A percentile compares a stretch with the other conserved stretches of the same genome.
These are phyloP conservation scores for Oryzias javanicus DNA, from an alignment of 2,113 vertebrate genomes.

Conservation along the genomic window DNA sequence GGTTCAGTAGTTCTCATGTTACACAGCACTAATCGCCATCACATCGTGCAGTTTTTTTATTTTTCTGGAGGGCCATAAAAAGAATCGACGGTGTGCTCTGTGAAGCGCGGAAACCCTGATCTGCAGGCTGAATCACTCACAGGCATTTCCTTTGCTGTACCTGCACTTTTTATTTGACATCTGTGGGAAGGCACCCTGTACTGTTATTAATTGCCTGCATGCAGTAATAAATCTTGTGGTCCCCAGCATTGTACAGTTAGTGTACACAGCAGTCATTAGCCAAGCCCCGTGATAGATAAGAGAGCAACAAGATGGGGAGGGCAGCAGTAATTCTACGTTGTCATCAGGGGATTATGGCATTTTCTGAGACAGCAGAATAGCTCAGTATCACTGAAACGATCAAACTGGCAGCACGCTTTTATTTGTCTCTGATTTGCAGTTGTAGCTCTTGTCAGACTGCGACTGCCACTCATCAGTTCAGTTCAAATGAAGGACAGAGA, in stretches of 20 bases:
- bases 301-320: slow-evolving; percentile 48
- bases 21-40: slow-evolving; percentile 20
- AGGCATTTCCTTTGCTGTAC: slow-evolving; percentile 68
- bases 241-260: slow-evolving; percentile 57
- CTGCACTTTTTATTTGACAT: slow-evolving; percentile 72
- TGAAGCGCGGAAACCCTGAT: slow-evolving; percentile 50
- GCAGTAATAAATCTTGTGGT: slow-evolving; percentile 71
- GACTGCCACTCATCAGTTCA: neutral
- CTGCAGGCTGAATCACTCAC: slow-evolving; percentile 55
- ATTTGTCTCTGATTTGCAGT: neutral
- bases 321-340: slow-evolving; percentile 22
- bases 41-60: slow-evolving; percentile 6
- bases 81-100: slow-evolving; percentile 9
- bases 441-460: neutral
- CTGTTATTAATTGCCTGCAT: slow-evolving; percentile 73
- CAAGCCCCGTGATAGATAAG: slow-evolving; percentile 60
- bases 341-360: slow-evolving; percentile 47
- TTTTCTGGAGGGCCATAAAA: slow-evolving; percentile 35
- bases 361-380: slow-evolving; percentile 48
- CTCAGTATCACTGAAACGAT: slow-evolving; percentile 19
- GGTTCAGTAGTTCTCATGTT: slow-evolving; percentile 34
- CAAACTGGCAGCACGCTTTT: slow-evolving; percentile 1
- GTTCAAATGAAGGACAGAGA: slow-evolving; percentile 13
- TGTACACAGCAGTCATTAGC: slow-evolving; percentile 71
- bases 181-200: slow-evolving; percentile 50